Evolutionary conservation across 2,888 invertebrate species (phyloP).

Genomic region (Agonopterix arenella): DNA sequence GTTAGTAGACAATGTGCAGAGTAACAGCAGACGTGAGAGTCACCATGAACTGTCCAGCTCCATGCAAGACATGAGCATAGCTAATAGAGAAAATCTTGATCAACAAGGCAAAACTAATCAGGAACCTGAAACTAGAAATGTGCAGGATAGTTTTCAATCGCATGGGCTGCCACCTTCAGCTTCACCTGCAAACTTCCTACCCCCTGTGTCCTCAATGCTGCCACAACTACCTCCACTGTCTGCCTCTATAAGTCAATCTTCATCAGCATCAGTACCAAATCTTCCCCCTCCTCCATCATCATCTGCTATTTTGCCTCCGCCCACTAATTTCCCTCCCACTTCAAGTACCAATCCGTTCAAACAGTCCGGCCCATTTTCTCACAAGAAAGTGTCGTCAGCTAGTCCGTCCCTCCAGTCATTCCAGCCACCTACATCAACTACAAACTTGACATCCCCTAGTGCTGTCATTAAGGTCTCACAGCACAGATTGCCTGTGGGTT

Average conservation of each 20-base stretch:
- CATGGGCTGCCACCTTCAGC: conserved; percentile 15
- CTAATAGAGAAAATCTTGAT: conserved; percentile 38
- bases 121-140: conserved; percentile 16
- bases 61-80: conserved; percentile 54
- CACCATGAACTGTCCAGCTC: conserved; percentile 49
- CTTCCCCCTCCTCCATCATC: conserved; percentile 17
- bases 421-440: conserved; percentile 39
- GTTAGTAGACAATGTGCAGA: conserved; percentile 27
- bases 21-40: conserved; percentile 34
- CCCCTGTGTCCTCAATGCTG: conserved; percentile 15
- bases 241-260: conserved; percentile 10
- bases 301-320: conserved; percentile 25
- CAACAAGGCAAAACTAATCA: conserved; percentile 21
- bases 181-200: conserved; percentile 25
- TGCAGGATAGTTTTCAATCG: conserved; percentile 14
- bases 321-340: conserved; percentile 33
- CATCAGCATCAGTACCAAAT: conserved; percentile 9
- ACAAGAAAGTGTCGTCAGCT: conserved; percentile 47
- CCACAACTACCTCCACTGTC: conserved; percentile 11
- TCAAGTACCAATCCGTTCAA: conserved; percentile 59
- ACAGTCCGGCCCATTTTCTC: conserved; percentile 63
- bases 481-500: conserved; percentile 49
- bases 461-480: conserved; percentile 50
- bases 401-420: conserved; percentile 32
- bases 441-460: conserved; percentile 50